These are phyloP conservation scores for Polypedilum pembai DNA, from an alignment of 1,140 invertebrate species.

Conservation along the genomic window DNA sequence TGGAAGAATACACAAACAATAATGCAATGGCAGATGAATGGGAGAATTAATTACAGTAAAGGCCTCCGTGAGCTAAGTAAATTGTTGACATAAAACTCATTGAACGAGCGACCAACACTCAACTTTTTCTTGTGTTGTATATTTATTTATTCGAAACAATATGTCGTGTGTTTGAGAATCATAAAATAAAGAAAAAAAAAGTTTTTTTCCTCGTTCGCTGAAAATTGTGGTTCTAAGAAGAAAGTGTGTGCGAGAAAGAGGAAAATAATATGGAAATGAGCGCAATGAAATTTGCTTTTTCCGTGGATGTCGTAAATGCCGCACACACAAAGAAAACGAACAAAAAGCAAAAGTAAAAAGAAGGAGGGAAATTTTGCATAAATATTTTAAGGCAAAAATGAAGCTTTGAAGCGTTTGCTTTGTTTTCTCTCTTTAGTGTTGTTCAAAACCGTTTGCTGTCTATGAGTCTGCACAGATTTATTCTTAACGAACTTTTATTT, in stretches of 20 bases:
- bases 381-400: slow-evolving; percentile 7
- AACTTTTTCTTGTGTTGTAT: not conserved
- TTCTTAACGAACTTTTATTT: too few species aligned
- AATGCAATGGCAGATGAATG: not conserved
- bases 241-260: not conserved
- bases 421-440: not conserved
- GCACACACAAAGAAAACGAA: not conserved
- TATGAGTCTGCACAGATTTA: too few species aligned
- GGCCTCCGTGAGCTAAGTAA: not conserved
- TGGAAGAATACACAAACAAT: slow-evolving; percentile 10
- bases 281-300: slow-evolving; percentile 16
- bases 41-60: not conserved
- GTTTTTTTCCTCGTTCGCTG: not conserved
- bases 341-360: not conserved
- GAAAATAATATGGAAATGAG: not conserved
- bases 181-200: not conserved
- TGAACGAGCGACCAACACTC: not conserved
- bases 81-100: slow-evolving; percentile 12
- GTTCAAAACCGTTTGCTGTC: not conserved
- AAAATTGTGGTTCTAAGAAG: not conserved
- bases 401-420: slow-evolving; percentile 10
- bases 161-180: not conserved
- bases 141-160: not conserved
- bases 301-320: not conserved
- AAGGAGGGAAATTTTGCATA: not conserved